Conservation (phyloP, 2,797 vertebrate species). For the Argya squamiceps region DNA sequence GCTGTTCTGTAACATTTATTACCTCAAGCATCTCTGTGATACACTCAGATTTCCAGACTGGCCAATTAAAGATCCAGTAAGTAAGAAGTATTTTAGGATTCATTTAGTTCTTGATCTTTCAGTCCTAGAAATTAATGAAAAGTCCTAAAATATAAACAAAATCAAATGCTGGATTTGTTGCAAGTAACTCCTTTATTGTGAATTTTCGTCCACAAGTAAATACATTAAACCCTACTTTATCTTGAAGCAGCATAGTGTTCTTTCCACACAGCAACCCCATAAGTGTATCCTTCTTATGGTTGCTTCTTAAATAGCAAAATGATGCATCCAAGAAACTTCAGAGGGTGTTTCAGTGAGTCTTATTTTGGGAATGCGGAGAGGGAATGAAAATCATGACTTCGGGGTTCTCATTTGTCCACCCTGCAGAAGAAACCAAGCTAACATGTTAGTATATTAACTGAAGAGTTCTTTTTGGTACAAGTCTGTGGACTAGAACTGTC, state of each 20-base stretch:
- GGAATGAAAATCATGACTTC: not conserved
- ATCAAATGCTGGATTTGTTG: not conserved
- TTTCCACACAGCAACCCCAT: not conserved
- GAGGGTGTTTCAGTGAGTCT: not conserved
- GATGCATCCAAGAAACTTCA: not conserved
- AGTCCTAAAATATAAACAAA: not conserved
- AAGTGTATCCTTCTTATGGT: not conserved
- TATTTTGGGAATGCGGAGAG: accelerated
- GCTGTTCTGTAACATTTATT: constrained; percentile 99
- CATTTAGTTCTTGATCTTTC: not conserved
- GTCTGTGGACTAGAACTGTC: not conserved
- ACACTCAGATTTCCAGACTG: constrained; percentile 91
- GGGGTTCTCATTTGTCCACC: accelerated
- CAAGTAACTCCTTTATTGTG: not conserved
- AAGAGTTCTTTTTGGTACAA: not conserved
- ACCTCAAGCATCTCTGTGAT: constrained; percentile 98
- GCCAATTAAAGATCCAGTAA: constrained; percentile 96
- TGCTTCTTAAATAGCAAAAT: not conserved
- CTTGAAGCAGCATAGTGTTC: not conserved
- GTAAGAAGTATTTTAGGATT: constrained; percentile 46
- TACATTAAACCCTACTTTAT: not conserved
- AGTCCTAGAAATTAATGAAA: not conserved
- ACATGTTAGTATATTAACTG: not conserved
- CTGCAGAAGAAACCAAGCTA: not conserved
- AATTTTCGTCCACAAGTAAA: not conserved